Conservation (phyloP, 2,888 invertebrate genomes). For the Copidosoma aretas region DNA sequence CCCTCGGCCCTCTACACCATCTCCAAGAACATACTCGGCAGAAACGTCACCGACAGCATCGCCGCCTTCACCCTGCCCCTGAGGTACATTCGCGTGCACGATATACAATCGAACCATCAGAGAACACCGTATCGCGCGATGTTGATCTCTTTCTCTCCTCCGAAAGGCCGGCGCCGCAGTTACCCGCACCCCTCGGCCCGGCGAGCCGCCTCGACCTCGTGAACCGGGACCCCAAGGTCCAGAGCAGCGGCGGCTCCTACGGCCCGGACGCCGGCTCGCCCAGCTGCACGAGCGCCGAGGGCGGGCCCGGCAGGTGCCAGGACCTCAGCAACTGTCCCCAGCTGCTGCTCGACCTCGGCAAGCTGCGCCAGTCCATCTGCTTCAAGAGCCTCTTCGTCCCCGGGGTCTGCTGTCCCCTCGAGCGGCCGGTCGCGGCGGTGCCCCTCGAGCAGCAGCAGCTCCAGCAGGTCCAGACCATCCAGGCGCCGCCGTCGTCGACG, state of each 20-base stretch:
- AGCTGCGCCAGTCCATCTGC: constrained; percentile 84
- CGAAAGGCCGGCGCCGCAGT: background rate
- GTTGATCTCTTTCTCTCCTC: background rate
- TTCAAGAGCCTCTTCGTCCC: constrained; percentile 91
- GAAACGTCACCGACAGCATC: constrained; percentile 81
- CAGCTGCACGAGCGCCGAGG: constrained; percentile 82
- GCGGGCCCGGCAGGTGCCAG: constrained; percentile 80
- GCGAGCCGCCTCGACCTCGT: constrained; percentile 12
- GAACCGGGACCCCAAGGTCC: constrained; percentile 31
- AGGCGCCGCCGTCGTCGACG: constrained; percentile 61
- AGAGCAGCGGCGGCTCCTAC: background rate
- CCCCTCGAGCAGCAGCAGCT: constrained; percentile 52
- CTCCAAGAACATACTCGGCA: constrained; percentile 79
- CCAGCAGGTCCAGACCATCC: constrained; percentile 11
- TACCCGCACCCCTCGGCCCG: no score
- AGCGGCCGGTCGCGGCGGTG: no score
- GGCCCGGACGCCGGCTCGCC: constrained; percentile 46
- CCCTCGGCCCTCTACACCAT: constrained; percentile 80
- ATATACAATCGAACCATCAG: constrained; percentile 30
- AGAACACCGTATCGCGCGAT: constrained; percentile 28
- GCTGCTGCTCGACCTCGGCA: constrained; percentile 79
- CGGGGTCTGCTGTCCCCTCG: constrained; percentile 85
- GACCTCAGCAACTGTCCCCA: constrained; percentile 90
- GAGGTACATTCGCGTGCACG: constrained; percentile 39
- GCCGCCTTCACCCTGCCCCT: constrained; percentile 69